These are phyloP conservation scores for Nettapus auritus DNA, from an alignment of 2,113 vertebrate genomes.

Conservation along the genomic window DNA sequence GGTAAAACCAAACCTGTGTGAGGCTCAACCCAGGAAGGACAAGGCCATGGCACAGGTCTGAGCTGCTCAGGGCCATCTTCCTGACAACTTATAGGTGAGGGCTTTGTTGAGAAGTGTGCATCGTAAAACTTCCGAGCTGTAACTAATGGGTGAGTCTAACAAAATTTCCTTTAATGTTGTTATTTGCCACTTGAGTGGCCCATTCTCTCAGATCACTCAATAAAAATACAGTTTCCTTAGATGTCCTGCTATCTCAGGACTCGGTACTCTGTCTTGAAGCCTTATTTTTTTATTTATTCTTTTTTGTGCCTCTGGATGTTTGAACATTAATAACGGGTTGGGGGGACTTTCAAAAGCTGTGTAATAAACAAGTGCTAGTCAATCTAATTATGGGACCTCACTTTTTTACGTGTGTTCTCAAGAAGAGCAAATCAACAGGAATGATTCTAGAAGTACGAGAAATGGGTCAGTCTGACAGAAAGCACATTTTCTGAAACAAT, in stretches of 20 bases:
- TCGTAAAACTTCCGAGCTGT: neutral
- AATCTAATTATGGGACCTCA: slow-evolving; percentile 3
- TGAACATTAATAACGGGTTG: neutral
- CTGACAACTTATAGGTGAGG: neutral
- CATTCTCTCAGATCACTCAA: neutral
- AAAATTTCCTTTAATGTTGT: neutral
- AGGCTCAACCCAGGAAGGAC: neutral
- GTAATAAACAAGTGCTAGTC: slow-evolving; percentile 10
- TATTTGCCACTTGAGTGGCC: neutral
- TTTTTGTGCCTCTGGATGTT: neutral
- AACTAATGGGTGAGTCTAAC: neutral
- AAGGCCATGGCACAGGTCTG: neutral
- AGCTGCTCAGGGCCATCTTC: neutral
- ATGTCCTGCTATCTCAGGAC: neutral
- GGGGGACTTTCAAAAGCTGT: slow-evolving; percentile 25
- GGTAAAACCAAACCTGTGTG: neutral
- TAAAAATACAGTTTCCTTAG: neutral
- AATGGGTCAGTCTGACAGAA: slow-evolving; percentile 53
- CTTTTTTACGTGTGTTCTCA: slow-evolving; percentile 7
- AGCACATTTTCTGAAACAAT: slow-evolving; percentile 62
- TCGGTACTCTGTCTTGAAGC: neutral
- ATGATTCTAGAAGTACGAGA: slow-evolving; percentile 56
- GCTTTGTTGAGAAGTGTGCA: neutral
- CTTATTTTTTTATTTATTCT: neutral
- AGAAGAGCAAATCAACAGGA: slow-evolving; percentile 21